Conservation (phyloP, 1,140 invertebrate genomes). For the Drosophila yakuba region DNA sequence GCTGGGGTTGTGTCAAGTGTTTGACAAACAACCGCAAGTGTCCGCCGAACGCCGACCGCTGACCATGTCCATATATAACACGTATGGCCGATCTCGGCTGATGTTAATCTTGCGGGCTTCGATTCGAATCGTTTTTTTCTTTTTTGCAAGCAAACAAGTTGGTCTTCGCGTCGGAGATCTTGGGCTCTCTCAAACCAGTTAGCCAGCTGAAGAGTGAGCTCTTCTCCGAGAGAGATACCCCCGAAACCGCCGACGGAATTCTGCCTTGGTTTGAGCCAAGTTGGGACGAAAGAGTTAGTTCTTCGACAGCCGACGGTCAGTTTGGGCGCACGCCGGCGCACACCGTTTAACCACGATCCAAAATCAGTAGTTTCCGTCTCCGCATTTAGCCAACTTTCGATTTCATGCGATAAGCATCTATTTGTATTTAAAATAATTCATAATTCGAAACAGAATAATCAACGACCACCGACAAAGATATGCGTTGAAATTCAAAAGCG, state of each 20-base stretch:
- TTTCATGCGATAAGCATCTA: constrained; percentile 41
- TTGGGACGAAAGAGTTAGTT: constrained; percentile 76
- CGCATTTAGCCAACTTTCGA: constrained; percentile 50
- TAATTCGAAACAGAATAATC: constrained; percentile 36
- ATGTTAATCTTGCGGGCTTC: constrained; percentile 66
- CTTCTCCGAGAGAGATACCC: background rate
- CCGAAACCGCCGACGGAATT: constrained; percentile 28
- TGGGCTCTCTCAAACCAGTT: constrained; percentile 54
- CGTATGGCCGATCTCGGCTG: constrained; percentile 39
- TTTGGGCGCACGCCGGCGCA: constrained; percentile 84
- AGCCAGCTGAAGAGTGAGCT: background rate
- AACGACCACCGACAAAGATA: constrained; percentile 41
- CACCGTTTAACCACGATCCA: constrained; percentile 16
- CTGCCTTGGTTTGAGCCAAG: constrained; percentile 65
- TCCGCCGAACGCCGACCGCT: constrained; percentile 32
- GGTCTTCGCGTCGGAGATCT: constrained; percentile 31
- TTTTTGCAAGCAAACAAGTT: constrained; percentile 49
- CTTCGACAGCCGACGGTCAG: constrained; percentile 82
- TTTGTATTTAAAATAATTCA: constrained; percentile 36
- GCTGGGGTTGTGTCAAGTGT: constrained; percentile 62
- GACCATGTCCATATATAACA: constrained; percentile 19
- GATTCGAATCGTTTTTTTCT: constrained; percentile 42
- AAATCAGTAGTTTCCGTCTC: constrained; percentile 30
- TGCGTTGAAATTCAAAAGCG: constrained; percentile 49
- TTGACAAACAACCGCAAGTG: constrained; percentile 69